Conservation (phyloP, 2,888 invertebrate genomes). For the Parnassius apollo region DNA sequence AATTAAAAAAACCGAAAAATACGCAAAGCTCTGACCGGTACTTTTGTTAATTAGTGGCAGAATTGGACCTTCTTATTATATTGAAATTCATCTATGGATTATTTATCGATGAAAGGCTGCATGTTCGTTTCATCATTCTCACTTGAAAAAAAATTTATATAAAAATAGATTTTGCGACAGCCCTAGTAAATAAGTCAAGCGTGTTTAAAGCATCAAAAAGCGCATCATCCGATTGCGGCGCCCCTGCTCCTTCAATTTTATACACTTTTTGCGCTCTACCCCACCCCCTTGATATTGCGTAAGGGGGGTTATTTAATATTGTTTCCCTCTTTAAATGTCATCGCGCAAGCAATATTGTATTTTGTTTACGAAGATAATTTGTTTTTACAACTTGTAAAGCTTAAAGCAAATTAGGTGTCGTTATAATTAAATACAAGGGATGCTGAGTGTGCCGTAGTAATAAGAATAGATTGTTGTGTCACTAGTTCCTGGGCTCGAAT, state of each 20-base stretch:
- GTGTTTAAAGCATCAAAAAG: constrained; percentile 54
- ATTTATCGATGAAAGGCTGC: too few relatives aligned
- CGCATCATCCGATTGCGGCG: constrained; percentile 67
- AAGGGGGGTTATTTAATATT: constrained; percentile 29
- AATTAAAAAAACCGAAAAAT: too few relatives aligned
- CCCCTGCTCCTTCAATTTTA: constrained; percentile 38
- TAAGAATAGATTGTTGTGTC: too few relatives aligned
- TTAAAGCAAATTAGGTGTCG: constrained; percentile 1
- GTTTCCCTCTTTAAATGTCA: constrained; percentile 30
- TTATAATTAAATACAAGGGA: constrained; percentile 10
- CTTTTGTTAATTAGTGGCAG: too few relatives aligned
- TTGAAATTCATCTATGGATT: too few relatives aligned
- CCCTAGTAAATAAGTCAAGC: constrained; percentile 41
- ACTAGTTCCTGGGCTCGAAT: too few relatives aligned
- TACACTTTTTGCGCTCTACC: constrained; percentile 39
- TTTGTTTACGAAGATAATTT: constrained; percentile 25
- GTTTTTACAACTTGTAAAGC: constrained; percentile 5
- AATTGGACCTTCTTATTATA: too few relatives aligned
- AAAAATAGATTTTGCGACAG: constrained; percentile 30
- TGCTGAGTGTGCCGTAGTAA: too few relatives aligned
- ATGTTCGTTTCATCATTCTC: too few relatives aligned
- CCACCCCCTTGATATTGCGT: constrained; percentile 23
- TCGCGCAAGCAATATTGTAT: constrained; percentile 22
- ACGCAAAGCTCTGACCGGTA: too few relatives aligned
- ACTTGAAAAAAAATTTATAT: background rate